These are phyloP conservation scores for Thyatira batis DNA, from an alignment of 2,888 invertebrate species.

Conservation along the genomic window DNA sequence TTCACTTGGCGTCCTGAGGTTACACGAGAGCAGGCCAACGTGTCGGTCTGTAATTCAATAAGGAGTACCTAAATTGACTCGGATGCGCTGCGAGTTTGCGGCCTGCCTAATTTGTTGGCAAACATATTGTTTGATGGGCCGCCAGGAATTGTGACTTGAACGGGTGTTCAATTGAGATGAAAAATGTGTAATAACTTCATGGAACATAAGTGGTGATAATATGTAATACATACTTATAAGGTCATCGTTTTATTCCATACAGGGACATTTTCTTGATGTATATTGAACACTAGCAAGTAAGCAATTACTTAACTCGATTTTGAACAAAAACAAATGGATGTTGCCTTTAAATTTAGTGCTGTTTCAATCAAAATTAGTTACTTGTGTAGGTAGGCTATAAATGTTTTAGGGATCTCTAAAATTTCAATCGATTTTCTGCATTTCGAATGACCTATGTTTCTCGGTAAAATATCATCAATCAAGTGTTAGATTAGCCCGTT, in stretches of 20 bases:
- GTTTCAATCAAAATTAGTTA: too few relatives aligned
- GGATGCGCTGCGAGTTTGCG: constrained; percentile 72
- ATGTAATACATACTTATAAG: too few relatives aligned
- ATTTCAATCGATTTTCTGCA: constrained; percentile 7
- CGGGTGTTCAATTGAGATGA: constrained; percentile 27
- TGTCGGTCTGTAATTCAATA: constrained; percentile 78
- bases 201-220: too few relatives aligned
- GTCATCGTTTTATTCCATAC: too few relatives aligned
- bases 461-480: constrained; percentile 62
- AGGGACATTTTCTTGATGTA: too few relatives aligned
- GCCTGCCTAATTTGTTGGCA: constrained; percentile 71
- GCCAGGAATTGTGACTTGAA: constrained; percentile 24
- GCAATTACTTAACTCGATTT: too few relatives aligned
- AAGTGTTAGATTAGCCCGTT: constrained; percentile 50
- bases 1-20: constrained; percentile 28
- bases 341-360: too few relatives aligned
- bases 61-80: constrained; percentile 77
- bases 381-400: not conserved
- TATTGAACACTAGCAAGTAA: too few relatives aligned
- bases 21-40: constrained; percentile 56
- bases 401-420: not conserved
- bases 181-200: too few relatives aligned
- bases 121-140: constrained; percentile 70
- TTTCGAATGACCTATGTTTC: constrained; percentile 38
- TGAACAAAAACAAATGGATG: too few relatives aligned